Evolutionary conservation across 2,113 vertebrate species (phyloP), one percentile per base, ranked within the genome.

Genomic region (Canis aureus): DNA sequence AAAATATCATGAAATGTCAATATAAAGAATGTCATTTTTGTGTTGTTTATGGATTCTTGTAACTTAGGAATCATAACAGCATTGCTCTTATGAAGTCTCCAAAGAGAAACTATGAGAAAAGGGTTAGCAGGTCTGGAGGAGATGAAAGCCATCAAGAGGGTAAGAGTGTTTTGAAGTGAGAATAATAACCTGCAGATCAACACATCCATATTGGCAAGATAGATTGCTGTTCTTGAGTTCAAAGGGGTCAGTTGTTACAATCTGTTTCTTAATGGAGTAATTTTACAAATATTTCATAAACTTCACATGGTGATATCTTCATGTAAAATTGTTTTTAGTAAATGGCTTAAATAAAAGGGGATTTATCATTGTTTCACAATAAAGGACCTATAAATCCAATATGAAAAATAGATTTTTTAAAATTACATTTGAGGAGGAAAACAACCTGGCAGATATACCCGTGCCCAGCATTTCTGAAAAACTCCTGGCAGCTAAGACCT

Each of bases 1-100:
- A 73, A 91, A 79, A 78, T 85, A 81, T 32, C 69, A 93, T 51
- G 32, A 89, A 89, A 55, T 92, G 64, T 66, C 71, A 76, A 19
- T 27, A 71, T 73, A 87, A 92, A 92, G 11, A 71, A 64, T 89
- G 23, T 22, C 23, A 17, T 89, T 92, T 84, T 62, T 80, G 27
- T 73, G 64, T 81, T 93, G 93, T 85, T 93, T 93, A 78, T 93
- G 60, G 32, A 71, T 93, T 91, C 89, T 93, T 66, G 71, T 96
- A 94, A 84, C 62, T 64, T 91, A 32, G 43, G 17, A 71, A 81
- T 95, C 38, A 10, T 49, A 89, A 25, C 35, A 93, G 4, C 13
- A 62, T 73, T 38, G 82, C 73, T 94, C 59, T 97, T 87, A 81
- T 74, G 53, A 81, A 60, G 49, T 71, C 69, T 81, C 74, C 5